A percentile compares a stretch with the other conserved stretches of the same genome.
Evolutionary conservation across 2,113 vertebrate genomes (phyloP).

Genomic region (Calonectris borealis): DNA sequence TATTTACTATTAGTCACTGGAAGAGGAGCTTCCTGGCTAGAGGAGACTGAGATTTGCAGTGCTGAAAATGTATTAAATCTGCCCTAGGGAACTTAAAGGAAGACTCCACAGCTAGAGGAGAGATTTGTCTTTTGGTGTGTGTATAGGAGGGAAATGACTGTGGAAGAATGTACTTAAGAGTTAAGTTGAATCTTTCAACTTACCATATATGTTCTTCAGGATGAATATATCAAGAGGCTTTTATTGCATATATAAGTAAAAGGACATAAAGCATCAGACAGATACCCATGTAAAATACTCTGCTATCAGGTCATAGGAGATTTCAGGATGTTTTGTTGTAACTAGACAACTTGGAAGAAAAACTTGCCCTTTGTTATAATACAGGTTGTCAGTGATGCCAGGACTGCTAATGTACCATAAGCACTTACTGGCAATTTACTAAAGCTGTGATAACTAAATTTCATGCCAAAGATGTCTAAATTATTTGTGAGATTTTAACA

Average conservation of each 20-base stretch:
- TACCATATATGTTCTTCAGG: not conserved
- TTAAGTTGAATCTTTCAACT: not conserved
- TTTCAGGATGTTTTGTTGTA: not conserved
- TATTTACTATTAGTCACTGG: not conserved
- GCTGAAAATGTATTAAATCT: not conserved
- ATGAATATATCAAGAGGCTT: not conserved
- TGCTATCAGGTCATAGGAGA: not conserved
- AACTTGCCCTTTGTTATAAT: not conserved
- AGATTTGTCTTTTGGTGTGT: not conserved
- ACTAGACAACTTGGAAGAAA: not conserved
- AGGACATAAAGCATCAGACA: not conserved
- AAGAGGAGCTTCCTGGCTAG: not conserved
- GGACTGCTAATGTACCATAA: not conserved
- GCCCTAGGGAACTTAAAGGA: not conserved
- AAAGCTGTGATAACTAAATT: not conserved
- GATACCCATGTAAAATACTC: not conserved
- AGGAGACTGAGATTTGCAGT: not conserved
- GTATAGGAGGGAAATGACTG: accelerated
- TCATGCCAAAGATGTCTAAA: not conserved
- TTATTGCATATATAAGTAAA: not conserved
- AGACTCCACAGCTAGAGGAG: not conserved
- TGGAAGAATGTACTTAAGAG: not conserved
- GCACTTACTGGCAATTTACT: not conserved
- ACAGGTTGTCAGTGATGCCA: not conserved
- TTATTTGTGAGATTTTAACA: conserved; percentile 15